Conservation (phyloP, 2,113 vertebrate species). For the Nasalis larvatus region DNA sequence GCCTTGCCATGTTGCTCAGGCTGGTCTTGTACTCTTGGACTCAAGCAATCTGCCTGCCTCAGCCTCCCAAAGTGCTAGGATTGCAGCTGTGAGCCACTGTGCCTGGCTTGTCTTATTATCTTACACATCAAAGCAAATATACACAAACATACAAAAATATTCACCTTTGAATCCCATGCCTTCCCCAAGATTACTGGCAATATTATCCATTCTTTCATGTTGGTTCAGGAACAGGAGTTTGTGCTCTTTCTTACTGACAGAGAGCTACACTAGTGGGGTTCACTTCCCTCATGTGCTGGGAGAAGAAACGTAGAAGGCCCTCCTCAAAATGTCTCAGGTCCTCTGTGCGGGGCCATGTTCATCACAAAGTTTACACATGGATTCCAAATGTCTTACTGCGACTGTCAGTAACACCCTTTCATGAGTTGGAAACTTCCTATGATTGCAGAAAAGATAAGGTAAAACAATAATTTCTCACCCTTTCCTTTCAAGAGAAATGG, state of each 20-base stretch:
- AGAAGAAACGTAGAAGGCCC: background rate
- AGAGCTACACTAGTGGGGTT: background rate
- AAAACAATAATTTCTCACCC: constrained; percentile 12
- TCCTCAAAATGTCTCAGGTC: background rate
- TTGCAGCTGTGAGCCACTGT: too few species aligned
- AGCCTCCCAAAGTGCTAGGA: too few species aligned
- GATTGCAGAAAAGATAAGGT: constrained; percentile 30
- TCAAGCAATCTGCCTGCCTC: too few species aligned
- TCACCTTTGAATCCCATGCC: background rate
- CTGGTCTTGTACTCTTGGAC: too few species aligned
- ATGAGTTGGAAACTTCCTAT: background rate
- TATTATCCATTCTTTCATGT: background rate
- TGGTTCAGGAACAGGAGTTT: background rate
- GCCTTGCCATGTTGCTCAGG: too few species aligned
- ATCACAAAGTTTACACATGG: background rate
- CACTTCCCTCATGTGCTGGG: background rate
- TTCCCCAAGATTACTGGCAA: background rate
- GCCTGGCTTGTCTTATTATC: background rate
- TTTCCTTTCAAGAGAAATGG: constrained; percentile 49
- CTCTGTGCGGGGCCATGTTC: background rate
- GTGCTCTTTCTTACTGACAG: background rate
- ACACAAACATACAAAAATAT: background rate
- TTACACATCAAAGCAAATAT: background rate
- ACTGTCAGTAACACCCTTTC: constrained; percentile 28
- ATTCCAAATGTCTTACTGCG: constrained; percentile 9